Evolutionary conservation across 53 echinoderm and acorn worm species (phyloP).

Genomic region (Echinarachnius parma): DNA sequence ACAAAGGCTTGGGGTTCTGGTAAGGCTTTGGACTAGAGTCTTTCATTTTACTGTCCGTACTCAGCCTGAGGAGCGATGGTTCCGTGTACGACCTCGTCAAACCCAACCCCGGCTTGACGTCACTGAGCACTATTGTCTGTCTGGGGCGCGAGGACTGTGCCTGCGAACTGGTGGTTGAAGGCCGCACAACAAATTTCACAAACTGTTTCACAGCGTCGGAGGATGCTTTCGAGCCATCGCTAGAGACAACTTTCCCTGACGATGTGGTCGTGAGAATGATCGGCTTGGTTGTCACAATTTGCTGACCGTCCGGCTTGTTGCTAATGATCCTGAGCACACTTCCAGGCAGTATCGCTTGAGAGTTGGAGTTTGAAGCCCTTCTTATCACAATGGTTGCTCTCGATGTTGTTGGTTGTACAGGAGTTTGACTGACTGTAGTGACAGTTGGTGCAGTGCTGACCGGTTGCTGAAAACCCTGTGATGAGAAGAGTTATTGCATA

Average conservation of each 20-base stretch:
- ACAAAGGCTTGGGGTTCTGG: neutral
- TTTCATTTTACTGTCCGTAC: neutral
- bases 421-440: neutral
- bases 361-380: neutral
- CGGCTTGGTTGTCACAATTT: constrained; percentile 33
- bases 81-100: constrained; percentile 13
- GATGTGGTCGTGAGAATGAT: constrained; percentile 20
- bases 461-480: neutral
- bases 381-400: constrained; percentile 31
- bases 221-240: neutral
- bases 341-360: neutral
- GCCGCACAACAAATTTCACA: constrained; percentile 29
- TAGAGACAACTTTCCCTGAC: neutral
- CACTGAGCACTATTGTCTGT: constrained; percentile 25
- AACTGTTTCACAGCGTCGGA: neutral
- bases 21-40: neutral
- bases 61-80: constrained; percentile 3
- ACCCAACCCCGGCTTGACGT: neutral
- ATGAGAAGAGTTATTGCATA: too few relatives aligned
- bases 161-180: constrained; percentile 2
- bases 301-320: constrained; percentile 28
- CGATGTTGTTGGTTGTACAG: neutral
- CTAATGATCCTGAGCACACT: constrained; percentile 31
- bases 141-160: neutral
- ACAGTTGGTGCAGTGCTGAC: constrained; percentile 2